Conservation (phyloP, 2,113 vertebrate species). For the Athene noctua region DNA sequence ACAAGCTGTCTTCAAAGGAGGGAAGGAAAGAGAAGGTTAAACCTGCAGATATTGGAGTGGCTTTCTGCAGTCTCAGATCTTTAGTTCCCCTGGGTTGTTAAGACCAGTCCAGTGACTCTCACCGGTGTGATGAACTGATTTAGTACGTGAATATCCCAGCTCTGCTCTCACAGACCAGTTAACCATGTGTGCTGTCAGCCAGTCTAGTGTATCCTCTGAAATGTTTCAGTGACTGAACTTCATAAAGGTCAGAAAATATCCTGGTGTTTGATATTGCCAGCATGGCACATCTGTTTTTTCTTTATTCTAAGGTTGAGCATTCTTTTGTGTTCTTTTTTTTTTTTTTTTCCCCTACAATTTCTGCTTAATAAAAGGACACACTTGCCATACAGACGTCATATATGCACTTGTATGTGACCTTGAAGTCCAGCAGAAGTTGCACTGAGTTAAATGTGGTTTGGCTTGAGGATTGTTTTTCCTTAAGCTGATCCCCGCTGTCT, state of each 20-base stretch:
- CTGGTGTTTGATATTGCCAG: background rate
- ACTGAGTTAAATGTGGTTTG: background rate
- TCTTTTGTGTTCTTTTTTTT: too few species aligned
- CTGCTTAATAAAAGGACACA: background rate
- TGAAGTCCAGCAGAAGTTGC: background rate
- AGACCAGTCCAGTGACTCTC: background rate
- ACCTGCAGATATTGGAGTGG: background rate
- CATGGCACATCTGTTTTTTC: background rate
- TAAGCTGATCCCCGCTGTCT: background rate
- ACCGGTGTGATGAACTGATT: background rate
- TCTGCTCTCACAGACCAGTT: background rate
- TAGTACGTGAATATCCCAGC: background rate
- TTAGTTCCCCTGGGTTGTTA: background rate
- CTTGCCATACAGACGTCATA: background rate
- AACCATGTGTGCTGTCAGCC: background rate
- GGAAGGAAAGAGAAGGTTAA: background rate
- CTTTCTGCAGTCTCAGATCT: accelerated
- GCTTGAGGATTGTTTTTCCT: background rate
- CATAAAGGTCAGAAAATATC: background rate
- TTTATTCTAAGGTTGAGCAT: background rate
- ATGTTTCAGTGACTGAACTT: background rate
- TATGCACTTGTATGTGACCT: background rate
- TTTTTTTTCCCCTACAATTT: background rate
- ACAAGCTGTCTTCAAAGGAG: background rate
- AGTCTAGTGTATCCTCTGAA: background rate